Evolutionary conservation across 1,140 invertebrate genomes (phyloP).

Genomic region (Pseudomyrmex gracilis): DNA sequence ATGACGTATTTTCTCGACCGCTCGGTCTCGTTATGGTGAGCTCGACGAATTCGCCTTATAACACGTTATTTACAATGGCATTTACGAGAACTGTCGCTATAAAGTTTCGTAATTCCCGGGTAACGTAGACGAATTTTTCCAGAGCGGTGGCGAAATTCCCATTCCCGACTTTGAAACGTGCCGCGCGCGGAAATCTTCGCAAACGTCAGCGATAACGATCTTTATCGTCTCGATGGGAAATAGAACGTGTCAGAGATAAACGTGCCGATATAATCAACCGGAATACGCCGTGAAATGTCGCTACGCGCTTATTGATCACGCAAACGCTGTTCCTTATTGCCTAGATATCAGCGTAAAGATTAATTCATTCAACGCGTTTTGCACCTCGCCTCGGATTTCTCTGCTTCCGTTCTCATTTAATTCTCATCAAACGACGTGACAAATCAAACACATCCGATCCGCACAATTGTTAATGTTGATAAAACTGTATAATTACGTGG

Average conservation of each 20-base stretch:
- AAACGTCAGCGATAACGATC: conserved; percentile 15
- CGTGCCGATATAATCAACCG: not conserved
- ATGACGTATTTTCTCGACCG: conserved; percentile 19
- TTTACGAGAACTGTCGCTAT: conserved; percentile 56
- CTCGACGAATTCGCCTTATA: conserved; percentile 56
- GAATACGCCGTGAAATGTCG: conserved; percentile 19
- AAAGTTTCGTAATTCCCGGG: conserved; percentile 47
- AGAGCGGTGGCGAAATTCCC: not conserved
- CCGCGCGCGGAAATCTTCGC: not conserved
- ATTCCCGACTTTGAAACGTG: not conserved
- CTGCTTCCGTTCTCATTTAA: not conserved
- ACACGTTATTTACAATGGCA: conserved; percentile 47
- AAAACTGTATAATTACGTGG: no score
- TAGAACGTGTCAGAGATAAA: conserved; percentile 21
- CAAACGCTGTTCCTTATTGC: conserved; percentile 11
- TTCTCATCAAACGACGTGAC: conserved; percentile 19
- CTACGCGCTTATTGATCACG: not conserved
- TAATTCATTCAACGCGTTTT: conserved; percentile 24
- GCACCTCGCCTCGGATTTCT: not conserved
- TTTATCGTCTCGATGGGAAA: conserved; percentile 8
- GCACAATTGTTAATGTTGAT: no score
- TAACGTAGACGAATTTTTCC: conserved; percentile 18
- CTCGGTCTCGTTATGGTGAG: conserved; percentile 2
- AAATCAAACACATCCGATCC: conserved; percentile 22
- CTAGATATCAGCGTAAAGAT: conserved; percentile 14